Conservation (phyloP, 2,113 vertebrate genomes). For the Cyprinodon brontotheroides region DNA sequence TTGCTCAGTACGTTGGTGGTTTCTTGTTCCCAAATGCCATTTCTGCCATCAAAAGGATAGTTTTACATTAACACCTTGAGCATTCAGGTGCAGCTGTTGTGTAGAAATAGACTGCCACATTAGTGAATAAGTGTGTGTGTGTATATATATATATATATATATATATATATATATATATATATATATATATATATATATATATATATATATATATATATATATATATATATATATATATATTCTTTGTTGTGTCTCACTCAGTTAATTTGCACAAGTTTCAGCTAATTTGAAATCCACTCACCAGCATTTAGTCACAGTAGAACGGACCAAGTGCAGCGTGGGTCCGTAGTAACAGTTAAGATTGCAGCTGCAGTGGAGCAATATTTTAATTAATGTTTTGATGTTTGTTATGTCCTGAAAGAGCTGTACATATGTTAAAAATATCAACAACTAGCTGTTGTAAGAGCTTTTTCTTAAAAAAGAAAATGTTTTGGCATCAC, state of each 20-base stretch:
- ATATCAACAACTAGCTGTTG: no score
- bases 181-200: not conserved
- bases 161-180: not conserved
- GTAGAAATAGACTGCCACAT: not conserved
- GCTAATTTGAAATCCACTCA: conserved; percentile 1
- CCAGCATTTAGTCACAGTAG: not conserved
- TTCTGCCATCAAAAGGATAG: conserved; percentile 26
- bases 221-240: not conserved
- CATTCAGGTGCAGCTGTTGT: not conserved
- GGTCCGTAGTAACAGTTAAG: no score
- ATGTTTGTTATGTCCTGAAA: no score
- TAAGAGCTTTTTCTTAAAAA: no score
- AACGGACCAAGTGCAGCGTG: no score
- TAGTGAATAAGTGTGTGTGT: not conserved
- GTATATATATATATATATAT: not conserved
- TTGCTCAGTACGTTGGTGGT: conserved; percentile 41
- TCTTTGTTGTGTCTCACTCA: not conserved
- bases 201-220: not conserved
- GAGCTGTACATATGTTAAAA: no score
- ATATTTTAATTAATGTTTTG: no score
- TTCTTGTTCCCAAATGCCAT: conserved; percentile 26
- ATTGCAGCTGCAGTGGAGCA: no score
- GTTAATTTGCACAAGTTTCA: not conserved
- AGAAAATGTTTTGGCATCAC: no score
- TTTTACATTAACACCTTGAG: conserved; percentile 19